Conservation (phyloP, 2,797 vertebrate species). For the Carcharodon carcharias region DNA sequence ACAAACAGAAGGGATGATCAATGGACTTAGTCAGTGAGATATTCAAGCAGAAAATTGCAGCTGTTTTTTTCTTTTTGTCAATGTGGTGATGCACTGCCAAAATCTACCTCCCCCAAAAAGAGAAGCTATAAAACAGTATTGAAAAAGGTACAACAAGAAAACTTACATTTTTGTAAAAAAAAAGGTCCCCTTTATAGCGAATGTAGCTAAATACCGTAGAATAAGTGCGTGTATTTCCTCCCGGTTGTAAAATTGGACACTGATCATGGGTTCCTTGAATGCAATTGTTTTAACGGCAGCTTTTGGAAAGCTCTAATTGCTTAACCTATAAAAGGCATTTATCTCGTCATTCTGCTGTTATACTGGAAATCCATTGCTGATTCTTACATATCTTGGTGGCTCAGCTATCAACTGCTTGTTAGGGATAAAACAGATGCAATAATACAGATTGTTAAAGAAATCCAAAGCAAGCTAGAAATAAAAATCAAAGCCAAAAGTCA, state of each 20-base stretch:
- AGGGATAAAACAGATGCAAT: background rate
- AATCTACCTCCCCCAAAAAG: constrained; percentile 23
- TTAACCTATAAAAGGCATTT: constrained; percentile 38
- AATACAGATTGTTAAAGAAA: constrained; percentile 1
- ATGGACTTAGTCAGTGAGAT: constrained; percentile 99
- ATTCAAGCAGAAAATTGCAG: constrained; percentile 99
- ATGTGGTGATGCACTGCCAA: constrained; percentile 37
- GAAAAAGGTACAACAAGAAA: background rate
- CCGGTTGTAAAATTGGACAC: background rate
- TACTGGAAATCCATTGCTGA: constrained; percentile 16
- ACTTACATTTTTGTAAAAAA: constrained; percentile 12
- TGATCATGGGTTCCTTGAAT: background rate
- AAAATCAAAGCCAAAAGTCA: background rate
- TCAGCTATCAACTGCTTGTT: constrained; percentile 28
- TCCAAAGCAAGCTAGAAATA: constrained; percentile 19
- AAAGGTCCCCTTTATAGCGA: background rate
- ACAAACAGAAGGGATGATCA: constrained; percentile 95
- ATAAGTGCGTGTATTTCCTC: background rate
- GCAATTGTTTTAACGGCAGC: background rate
- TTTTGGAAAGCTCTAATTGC: constrained; percentile 32
- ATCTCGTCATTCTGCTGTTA: background rate
- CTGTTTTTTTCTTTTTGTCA: constrained; percentile 80
- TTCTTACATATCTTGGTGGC: constrained; percentile 17
- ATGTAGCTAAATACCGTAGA: background rate
- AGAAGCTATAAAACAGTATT: constrained; percentile 5